phyloP scores from a whole-genome alignment of 2,888 invertebrate species.

The Latrodectus elegans region DNA sequence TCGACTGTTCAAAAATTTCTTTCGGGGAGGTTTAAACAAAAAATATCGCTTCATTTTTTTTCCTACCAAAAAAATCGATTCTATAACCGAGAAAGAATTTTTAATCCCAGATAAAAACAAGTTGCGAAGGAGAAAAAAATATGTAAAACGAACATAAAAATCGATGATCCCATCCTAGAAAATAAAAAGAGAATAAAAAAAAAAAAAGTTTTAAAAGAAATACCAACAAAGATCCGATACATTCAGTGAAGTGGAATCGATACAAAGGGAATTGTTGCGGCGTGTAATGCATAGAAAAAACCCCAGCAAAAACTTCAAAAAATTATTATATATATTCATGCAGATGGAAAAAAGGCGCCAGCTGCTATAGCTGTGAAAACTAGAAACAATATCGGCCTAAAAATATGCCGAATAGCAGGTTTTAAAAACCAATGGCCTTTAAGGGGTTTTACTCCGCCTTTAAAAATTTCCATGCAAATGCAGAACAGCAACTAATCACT shows the following conservation, averaged over 20 bases:
- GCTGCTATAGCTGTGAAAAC: constrained; percentile 63
- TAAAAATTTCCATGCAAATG: constrained; percentile 67
- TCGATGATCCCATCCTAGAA: constrained; percentile 58
- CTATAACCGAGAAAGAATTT: constrained; percentile 67
- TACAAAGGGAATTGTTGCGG: constrained; percentile 67
- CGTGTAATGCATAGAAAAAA: constrained; percentile 55
- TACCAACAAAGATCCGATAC: constrained; percentile 64
- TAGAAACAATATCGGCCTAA: constrained; percentile 65
- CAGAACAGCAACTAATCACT: constrained; percentile 66
- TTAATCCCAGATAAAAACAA: constrained; percentile 68
- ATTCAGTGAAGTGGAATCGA: constrained; percentile 67
- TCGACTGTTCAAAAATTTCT: constrained; percentile 66
- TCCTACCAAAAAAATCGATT: constrained; percentile 60
- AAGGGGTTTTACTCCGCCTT: constrained; percentile 61
- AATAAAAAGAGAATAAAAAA: constrained; percentile 49
- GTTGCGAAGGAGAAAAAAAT: constrained; percentile 51
- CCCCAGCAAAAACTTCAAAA: constrained; percentile 43
- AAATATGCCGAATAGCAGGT: constrained; percentile 64
- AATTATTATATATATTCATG: constrained; percentile 69
- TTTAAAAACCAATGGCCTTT: constrained; percentile 69
- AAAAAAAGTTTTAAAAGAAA: constrained; percentile 38
- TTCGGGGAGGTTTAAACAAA: constrained; percentile 41
- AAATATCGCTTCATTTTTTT: constrained; percentile 42
- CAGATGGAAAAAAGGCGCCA: constrained; percentile 68
- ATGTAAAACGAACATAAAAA: constrained; percentile 68